phyloP scores from a whole-genome alignment of 2,888 invertebrate genomes.

The Lamellibrachia satsuma region DNA sequence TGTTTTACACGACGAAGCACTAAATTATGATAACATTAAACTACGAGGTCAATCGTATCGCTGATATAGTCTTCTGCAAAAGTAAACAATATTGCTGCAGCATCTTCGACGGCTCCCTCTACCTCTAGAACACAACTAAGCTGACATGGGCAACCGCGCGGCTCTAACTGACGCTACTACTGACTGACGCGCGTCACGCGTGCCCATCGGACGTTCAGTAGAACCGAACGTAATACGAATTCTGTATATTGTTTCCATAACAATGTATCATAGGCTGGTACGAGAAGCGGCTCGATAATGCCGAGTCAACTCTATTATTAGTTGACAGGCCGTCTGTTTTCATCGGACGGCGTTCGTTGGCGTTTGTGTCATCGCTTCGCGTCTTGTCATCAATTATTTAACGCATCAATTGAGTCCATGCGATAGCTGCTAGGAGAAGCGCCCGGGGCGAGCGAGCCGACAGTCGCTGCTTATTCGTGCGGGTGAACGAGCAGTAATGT shows the following conservation, averaged over 20 bases:
- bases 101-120: neutral
- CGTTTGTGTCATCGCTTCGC: neutral
- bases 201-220: neutral
- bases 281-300: neutral
- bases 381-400: neutral
- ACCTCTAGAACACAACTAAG: neutral
- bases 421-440: neutral
- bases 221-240: neutral
- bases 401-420: neutral
- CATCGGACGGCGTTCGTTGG: neutral
- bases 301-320: neutral
- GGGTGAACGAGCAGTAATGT: neutral
- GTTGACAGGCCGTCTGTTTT: constrained; percentile 9
- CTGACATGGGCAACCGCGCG: neutral
- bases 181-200: neutral
- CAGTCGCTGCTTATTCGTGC: neutral
- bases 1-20: neutral
- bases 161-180: neutral
- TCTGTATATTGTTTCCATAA: neutral
- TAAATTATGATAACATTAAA: neutral
- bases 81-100: neutral
- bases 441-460: neutral
- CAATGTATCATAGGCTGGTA: neutral
- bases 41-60: neutral
- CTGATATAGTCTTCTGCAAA: neutral